Percentiles rank a stretch among this genome's conserved stretches.
These are phyloP conservation scores for Rhynchomys soricoides DNA, from an alignment of 2,113 vertebrate genomes.

Conservation along the genomic window DNA sequence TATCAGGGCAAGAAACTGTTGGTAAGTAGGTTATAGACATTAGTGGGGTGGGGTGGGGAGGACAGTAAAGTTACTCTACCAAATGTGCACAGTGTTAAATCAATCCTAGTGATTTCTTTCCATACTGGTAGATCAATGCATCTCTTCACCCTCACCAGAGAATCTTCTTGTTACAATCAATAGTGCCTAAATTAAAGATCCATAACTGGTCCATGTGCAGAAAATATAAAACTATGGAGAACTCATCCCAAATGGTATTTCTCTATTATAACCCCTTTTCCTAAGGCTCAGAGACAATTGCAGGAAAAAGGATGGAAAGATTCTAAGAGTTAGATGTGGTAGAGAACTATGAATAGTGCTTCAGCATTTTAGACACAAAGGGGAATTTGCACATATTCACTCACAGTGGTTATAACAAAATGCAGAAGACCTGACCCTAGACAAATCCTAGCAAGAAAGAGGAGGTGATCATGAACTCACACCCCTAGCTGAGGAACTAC, in stretches of 20 bases:
- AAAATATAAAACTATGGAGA: neutral
- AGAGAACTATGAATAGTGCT: neutral
- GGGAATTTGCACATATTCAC: neutral
- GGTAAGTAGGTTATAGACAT: neutral
- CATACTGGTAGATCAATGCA: neutral
- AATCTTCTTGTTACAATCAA: neutral
- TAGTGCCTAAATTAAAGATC: neutral
- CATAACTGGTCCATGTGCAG: too few relatives aligned
- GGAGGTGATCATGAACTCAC: neutral
- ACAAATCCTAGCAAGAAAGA: neutral
- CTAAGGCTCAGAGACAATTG: too few relatives aligned
- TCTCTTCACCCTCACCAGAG: neutral
- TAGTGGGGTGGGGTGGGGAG: neutral
- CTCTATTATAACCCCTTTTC: neutral
- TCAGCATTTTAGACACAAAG: neutral
- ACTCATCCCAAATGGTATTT: neutral
- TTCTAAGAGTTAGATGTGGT: too few relatives aligned
- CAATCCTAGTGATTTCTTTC: neutral
- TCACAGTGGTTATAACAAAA: neutral
- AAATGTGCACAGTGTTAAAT: neutral
- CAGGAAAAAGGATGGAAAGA: neutral
- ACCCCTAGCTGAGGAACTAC: neutral
- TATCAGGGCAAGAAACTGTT: neutral
- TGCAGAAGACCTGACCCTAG: fast-evolving
- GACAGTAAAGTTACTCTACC: neutral